These are phyloP conservation scores for Cheilosia vernalis DNA, from an alignment of 2,888 invertebrate genomes.

Conservation along the genomic window DNA sequence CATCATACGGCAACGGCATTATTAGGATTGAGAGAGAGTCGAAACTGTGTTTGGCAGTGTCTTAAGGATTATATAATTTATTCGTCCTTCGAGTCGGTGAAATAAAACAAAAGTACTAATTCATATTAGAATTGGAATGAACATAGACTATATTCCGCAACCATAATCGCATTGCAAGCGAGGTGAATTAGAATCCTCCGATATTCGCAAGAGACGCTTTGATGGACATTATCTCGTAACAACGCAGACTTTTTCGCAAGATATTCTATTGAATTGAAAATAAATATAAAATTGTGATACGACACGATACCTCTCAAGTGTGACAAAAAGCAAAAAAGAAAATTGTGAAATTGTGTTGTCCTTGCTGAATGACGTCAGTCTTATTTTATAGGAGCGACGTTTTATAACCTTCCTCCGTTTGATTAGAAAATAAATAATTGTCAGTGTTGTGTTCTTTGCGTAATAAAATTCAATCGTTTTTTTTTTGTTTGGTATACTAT, in stretches of 20 bases:
- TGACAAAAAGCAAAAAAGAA: conserved; percentile 8
- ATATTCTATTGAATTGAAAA: neutral
- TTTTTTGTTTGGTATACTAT: conserved; percentile 25
- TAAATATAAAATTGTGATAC: conserved; percentile 5
- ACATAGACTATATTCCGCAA: conserved; percentile 51
- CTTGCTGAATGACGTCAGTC: conserved; percentile 69
- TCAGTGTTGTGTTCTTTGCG: conserved; percentile 30
- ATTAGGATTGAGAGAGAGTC: conserved; percentile 32
- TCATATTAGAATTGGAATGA: conserved; percentile 1
- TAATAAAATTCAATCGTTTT: conserved; percentile 20
- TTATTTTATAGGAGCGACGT: conserved; percentile 20
- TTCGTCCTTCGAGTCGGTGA: conserved; percentile 57
- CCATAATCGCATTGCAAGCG: conserved; percentile 25
- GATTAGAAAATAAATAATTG: conserved; percentile 50
- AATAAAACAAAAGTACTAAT: conserved; percentile 10
- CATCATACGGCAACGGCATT: conserved; percentile 1
- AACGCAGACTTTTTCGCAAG: conserved; percentile 26
- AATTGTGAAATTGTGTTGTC: conserved; percentile 36
- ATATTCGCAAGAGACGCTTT: conserved; percentile 51
- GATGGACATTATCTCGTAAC: neutral
- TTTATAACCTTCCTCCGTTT: conserved; percentile 15
- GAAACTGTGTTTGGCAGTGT: conserved; percentile 4
- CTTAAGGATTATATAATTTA: conserved; percentile 69
- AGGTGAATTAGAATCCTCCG: conserved; percentile 43
- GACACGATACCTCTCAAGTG: neutral